phyloP scores from a whole-genome alignment of 2,113 vertebrate genomes.

The Eira barbara region DNA sequence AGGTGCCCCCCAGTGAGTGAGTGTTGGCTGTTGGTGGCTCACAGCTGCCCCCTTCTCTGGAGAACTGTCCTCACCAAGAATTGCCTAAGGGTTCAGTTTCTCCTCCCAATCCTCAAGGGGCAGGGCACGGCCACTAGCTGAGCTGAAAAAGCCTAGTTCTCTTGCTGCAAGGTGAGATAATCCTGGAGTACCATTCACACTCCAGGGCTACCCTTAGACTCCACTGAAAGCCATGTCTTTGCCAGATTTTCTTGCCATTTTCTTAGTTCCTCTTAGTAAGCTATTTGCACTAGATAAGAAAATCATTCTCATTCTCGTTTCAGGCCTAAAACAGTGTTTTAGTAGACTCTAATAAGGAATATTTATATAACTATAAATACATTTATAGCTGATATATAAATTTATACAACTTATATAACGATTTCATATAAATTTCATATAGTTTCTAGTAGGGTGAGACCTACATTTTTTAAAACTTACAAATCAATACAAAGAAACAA shows the following conservation, averaged over 20 bases:
- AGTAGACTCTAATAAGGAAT: neutral
- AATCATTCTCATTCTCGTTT: neutral
- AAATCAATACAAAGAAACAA: neutral
- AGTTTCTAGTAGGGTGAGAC: neutral
- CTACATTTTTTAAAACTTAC: neutral
- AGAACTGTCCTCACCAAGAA: neutral
- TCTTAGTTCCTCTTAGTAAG: neutral
- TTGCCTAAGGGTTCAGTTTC: too few species aligned
- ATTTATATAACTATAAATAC: neutral
- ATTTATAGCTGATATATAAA: neutral
- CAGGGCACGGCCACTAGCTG: too few species aligned
- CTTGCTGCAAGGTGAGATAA: too few species aligned
- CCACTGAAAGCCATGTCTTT: neutral
- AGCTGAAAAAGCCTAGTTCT: neutral
- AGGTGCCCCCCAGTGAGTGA: neutral
- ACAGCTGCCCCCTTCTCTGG: neutral
- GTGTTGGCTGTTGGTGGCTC: neutral
- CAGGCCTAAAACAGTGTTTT: neutral
- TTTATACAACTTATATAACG: neutral
- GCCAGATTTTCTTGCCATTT: neutral
- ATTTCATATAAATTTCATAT: neutral
- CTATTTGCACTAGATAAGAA: neutral
- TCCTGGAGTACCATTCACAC: accelerated
- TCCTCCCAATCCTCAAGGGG: neutral
- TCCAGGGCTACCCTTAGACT: neutral